These are phyloP conservation scores for Chrysolophus pictus DNA, from an alignment of 2,797 vertebrate species.

Conservation along the genomic window DNA sequence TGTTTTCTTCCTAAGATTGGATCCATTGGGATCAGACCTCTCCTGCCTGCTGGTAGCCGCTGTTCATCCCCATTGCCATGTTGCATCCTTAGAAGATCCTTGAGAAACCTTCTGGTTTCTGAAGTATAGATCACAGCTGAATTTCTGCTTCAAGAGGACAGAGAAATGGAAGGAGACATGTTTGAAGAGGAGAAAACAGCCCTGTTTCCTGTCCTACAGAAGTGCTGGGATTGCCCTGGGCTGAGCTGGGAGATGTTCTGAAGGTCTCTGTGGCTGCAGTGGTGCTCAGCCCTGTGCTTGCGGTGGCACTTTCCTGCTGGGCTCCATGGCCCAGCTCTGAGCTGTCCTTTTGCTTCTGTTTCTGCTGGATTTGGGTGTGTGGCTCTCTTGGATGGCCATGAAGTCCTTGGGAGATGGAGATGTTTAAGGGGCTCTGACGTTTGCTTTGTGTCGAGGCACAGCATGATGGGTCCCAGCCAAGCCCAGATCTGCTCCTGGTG, in stretches of 20 bases:
- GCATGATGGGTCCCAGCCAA: too few species aligned
- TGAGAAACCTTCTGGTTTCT: neutral
- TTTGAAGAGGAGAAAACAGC: neutral
- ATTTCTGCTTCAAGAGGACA: neutral
- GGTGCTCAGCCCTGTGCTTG: neutral
- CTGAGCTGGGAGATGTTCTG: neutral
- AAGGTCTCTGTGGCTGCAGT: accelerated
- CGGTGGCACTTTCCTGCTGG: neutral
- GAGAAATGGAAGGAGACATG: neutral
- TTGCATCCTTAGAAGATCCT: neutral
- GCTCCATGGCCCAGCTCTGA: neutral
- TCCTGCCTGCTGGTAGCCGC: neutral
- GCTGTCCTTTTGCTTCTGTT: too few species aligned
- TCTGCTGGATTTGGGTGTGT: too few species aligned
- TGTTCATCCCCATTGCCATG: neutral
- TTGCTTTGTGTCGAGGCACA: too few species aligned
- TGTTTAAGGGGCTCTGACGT: too few species aligned
- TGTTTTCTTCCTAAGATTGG: neutral
- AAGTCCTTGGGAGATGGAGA: too few species aligned
- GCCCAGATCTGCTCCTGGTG: neutral
- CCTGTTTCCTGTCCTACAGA: neutral
- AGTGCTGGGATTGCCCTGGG: neutral
- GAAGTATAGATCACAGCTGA: neutral
- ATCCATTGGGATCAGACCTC: neutral
- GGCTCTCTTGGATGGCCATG: too few species aligned